These are phyloP conservation scores for Ia io DNA, from an alignment of 2,113 vertebrate species.

Conservation along the genomic window DNA sequence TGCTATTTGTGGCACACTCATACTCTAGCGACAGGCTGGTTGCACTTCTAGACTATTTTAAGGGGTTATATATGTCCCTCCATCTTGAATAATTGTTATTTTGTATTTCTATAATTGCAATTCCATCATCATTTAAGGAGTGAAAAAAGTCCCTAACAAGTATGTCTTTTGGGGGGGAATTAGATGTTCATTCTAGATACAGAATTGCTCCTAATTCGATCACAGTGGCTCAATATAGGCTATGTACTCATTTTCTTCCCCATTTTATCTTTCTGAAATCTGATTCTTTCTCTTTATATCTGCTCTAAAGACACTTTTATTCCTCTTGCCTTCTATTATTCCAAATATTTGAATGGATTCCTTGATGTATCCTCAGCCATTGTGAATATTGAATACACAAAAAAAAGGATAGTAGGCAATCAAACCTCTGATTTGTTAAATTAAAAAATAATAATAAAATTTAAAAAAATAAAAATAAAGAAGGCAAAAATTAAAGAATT, in stretches of 20 bases:
- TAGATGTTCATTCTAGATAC: background rate
- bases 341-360: background rate
- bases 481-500: background rate
- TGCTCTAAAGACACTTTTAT: background rate
- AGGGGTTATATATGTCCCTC: background rate
- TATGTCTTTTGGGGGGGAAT: background rate
- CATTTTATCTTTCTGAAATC: background rate
- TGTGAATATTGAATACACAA: background rate
- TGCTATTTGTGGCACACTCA: rapidly evolving
- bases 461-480: background rate
- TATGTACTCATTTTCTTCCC: background rate
- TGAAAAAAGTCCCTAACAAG: background rate
- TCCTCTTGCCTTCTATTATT: background rate
- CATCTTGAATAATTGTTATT: background rate
- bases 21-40: rapidly evolving
- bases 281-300: background rate
- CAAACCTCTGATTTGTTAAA: background rate
- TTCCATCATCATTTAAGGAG: background rate
- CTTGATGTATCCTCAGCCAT: background rate
- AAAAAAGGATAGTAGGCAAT: background rate
- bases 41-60: background rate
- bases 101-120: background rate
- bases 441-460: background rate
- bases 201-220: background rate
- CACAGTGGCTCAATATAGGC: background rate